Conservation (phyloP, 2,113 vertebrate genomes). For the Prolemur simus region DNA sequence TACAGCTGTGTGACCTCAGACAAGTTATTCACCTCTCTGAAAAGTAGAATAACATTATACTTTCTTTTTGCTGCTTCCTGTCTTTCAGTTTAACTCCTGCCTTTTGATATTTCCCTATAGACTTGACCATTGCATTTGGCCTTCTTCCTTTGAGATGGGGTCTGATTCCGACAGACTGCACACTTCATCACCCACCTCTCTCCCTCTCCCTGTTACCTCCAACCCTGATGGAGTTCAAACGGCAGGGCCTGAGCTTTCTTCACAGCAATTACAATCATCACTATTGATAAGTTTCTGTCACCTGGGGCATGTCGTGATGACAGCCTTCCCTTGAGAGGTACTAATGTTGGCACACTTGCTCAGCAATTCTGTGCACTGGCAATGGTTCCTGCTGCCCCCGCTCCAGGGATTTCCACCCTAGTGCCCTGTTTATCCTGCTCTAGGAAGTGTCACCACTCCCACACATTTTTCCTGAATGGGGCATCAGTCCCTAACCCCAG, state of each 20-base stretch:
- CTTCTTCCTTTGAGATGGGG: background rate
- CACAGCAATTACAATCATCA: background rate
- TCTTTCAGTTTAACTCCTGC: background rate
- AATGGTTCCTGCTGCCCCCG: no score
- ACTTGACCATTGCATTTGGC: background rate
- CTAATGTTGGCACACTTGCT: background rate
- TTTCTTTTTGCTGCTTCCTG: background rate
- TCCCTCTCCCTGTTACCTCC: background rate
- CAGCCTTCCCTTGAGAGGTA: background rate
- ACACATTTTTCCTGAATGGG: accelerated
- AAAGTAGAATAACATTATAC: background rate
- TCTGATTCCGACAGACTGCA: background rate
- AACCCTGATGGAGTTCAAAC: background rate
- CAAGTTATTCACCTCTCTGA: background rate
- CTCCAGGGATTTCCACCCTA: background rate
- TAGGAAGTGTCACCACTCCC: background rate
- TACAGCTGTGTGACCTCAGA: background rate
- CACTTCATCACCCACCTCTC: background rate
- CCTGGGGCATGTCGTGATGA: background rate
- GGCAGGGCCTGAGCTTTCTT: background rate
- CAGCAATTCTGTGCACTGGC: background rate
- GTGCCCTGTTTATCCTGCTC: background rate
- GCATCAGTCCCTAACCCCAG: background rate
- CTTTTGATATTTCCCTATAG: background rate
- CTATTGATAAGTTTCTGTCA: background rate